phyloP scores from a whole-genome alignment of 2,797 vertebrate genomes.

The Poecile montanus region DNA sequence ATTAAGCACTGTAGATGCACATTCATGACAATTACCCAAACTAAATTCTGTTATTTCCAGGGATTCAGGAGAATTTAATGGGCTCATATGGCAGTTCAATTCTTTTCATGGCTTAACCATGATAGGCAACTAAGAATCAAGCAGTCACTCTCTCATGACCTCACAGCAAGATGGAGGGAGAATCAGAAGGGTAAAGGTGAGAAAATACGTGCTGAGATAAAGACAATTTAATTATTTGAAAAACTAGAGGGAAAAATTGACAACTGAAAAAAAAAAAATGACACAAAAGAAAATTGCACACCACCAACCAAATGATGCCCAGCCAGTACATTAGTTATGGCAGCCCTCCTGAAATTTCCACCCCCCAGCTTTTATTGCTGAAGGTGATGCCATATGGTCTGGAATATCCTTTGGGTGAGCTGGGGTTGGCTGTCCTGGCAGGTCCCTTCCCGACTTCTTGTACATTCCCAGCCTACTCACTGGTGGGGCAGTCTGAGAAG shows the following conservation, averaged over 20 bases:
- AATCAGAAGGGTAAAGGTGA: not conserved
- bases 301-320: not conserved
- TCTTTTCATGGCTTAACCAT: not conserved
- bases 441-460: not conserved
- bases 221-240: not conserved
- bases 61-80: not conserved
- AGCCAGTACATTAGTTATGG: not conserved
- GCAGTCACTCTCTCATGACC: fast-evolving
- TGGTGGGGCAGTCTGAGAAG: not conserved
- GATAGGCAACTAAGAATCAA: not conserved
- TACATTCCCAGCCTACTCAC: not conserved
- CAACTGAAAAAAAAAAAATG: not conserved
- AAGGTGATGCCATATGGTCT: not conserved
- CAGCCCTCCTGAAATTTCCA: not conserved
- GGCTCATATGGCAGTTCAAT: not conserved
- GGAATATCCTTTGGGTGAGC: not conserved
- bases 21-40: not conserved
- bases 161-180: not conserved
- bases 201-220: not conserved
- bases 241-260: not conserved
- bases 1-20: not conserved
- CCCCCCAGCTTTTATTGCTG: not conserved
- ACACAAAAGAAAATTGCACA: not conserved
- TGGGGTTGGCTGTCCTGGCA: not conserved
- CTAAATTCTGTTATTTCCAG: not conserved